Evolutionary conservation across 2,797 vertebrate species (phyloP), one percentile per base, ranked within the genome.

Genomic region (Centropyge bicolor): DNA sequence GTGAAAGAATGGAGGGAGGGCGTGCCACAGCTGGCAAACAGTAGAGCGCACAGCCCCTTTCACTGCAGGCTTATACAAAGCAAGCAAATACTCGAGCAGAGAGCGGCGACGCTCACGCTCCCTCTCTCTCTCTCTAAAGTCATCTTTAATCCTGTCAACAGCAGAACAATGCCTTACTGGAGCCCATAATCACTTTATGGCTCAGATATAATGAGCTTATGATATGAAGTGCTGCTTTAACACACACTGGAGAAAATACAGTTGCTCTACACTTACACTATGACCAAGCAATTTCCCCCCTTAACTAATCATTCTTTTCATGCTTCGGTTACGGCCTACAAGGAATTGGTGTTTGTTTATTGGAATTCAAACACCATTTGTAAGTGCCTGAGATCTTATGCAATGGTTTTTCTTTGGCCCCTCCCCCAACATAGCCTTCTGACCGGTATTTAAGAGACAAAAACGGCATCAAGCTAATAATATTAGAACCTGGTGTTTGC

Each of bases 121-220:
- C 62, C 76, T 49, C 74, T 66, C 80, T 72, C 86, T 59, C 87
- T 64, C 82, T 87, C 82, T 87, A 72, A 86, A 91, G 84, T 91
- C 86, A 90, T 93, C 82, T 92, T 92, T 93, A 91, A 93, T 93
- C 91, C 91, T 90, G 91, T 93, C 93, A 93, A 70, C 89, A 89
- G 86, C 89, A 89, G 89, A 90, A 93, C 91, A 93, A 94, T 93
- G 91, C 84, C 80, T 88, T 87, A 82, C 89, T 91, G 85, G 80
- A 93, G 90, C 90, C 82, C 81, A 87, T 92, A 93, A 94, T 92
- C 92, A 94, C 90, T 92, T 92, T 91, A 94, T 88, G 81, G 85
- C 89, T 91, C 80, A 70, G 82, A 90, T 92, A 91, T 93, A 92
- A 95, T 90, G 90, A 93, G 94, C 91, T 93, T 92, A 93, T 87